Percentiles rank a stretch among this genome's conserved stretches.
These are phyloP conservation scores for Aplochiton taeniatus DNA, from an alignment of 2,797 vertebrate genomes.

Conservation along the genomic window DNA sequence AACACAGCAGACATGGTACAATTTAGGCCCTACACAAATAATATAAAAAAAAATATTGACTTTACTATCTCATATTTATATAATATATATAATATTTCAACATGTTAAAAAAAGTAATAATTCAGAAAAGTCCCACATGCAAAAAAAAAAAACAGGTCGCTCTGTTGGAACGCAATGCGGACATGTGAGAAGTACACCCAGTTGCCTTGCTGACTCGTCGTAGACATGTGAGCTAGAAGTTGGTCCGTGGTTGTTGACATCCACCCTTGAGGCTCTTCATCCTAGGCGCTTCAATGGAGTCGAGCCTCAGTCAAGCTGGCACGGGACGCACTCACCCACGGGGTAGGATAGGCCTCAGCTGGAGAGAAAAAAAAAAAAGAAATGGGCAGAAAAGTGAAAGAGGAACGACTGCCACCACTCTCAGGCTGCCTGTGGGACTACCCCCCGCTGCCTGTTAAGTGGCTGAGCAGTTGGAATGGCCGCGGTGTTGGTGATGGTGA, in stretches of 20 bases:
- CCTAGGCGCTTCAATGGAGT: slow-evolving; percentile 72
- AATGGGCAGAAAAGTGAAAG: slow-evolving; percentile 66
- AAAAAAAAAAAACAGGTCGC: too few species aligned
- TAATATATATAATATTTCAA: too few species aligned
- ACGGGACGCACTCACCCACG: slow-evolving; percentile 60
- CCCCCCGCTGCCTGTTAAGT: slow-evolving; percentile 44
- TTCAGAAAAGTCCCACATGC: too few species aligned
- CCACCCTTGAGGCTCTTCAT: slow-evolving; percentile 70
- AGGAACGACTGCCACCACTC: slow-evolving; percentile 76
- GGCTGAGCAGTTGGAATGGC: slow-evolving; percentile 57
- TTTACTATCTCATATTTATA: too few species aligned
- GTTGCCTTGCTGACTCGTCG: slow-evolving; percentile 45
- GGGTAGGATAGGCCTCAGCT: slow-evolving; percentile 66
- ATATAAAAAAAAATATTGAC: too few species aligned
- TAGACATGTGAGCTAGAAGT: slow-evolving; percentile 48
- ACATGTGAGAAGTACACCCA: slow-evolving; percentile 17
- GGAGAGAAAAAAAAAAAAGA: too few species aligned
- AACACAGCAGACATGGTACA: too few species aligned
- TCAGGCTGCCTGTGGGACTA: slow-evolving; percentile 69
- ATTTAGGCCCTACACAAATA: too few species aligned
- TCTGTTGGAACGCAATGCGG: background rate
- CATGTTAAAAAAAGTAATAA: too few species aligned
- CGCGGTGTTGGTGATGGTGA: slow-evolving; percentile 33
- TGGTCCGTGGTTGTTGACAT: slow-evolving; percentile 60
- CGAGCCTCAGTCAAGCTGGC: slow-evolving; percentile 71